Percentiles rank a stretch among this genome's conserved stretches.
Evolutionary conservation across 2,888 invertebrate species (phyloP).

Genomic region (Agrilus biguttatus): DNA sequence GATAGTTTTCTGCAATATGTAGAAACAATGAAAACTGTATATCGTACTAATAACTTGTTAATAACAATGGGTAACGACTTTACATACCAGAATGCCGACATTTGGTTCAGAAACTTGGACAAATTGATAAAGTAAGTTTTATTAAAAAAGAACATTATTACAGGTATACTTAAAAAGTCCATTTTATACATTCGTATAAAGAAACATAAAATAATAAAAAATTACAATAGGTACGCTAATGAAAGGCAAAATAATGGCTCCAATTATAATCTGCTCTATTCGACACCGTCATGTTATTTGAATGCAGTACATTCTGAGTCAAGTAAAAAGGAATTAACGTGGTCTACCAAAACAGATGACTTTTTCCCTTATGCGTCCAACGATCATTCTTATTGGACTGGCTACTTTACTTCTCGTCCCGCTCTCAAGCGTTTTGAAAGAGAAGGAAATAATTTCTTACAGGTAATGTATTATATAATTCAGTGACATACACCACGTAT

Average conservation of each 20-base stretch:
- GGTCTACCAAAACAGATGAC: conserved; percentile 66
- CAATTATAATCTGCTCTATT: conserved; percentile 66
- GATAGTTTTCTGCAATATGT: conserved; percentile 40
- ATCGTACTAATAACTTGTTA: conserved; percentile 58
- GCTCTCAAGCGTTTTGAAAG: conserved; percentile 67
- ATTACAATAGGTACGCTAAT: conserved; percentile 45
- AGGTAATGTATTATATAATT: conserved; percentile 40
- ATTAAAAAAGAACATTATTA: neutral
- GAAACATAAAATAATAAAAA: neutral
- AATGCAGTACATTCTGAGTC: conserved; percentile 61
- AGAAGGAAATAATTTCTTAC: conserved; percentile 58
- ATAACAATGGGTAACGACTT: conserved; percentile 92
- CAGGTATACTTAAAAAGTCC: too few relatives aligned
- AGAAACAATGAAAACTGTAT: conserved; percentile 36
- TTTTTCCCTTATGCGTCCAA: conserved; percentile 88
- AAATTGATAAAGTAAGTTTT: conserved; percentile 65
- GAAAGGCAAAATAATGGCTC: conserved; percentile 41
- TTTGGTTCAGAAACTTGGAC: conserved; percentile 79
- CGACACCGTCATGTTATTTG: conserved; percentile 74
- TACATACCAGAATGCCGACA: conserved; percentile 59
- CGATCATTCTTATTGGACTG: conserved; percentile 84
- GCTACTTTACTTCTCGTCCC: conserved; percentile 74
- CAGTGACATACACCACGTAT: too few relatives aligned
- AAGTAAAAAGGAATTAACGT: conserved; percentile 43
- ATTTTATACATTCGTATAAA: too few relatives aligned